phyloP scores from a whole-genome alignment of 2,797 vertebrate genomes.

The Chaenodraco wilsoni region DNA sequence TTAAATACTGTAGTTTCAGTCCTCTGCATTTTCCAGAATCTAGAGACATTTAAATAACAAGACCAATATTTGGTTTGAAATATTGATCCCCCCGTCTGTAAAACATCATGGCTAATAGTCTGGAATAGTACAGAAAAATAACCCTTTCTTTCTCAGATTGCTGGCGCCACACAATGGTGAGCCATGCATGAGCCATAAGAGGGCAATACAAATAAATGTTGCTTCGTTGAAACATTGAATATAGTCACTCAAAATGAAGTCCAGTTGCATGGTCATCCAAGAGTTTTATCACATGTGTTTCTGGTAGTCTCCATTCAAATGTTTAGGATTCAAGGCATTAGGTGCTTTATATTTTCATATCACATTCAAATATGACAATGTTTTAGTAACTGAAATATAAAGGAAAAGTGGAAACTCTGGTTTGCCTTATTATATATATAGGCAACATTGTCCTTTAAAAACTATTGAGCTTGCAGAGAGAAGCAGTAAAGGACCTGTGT shows the following conservation, averaged over 20 bases:
- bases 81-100: neutral
- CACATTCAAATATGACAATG: neutral
- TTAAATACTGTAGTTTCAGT: neutral
- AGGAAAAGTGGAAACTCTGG: neutral
- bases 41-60: neutral
- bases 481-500: neutral
- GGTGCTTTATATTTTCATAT: neutral
- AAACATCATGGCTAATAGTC: neutral
- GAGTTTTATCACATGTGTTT: neutral
- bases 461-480: neutral
- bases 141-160: no score
- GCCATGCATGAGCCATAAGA: neutral
- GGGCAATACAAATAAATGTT: neutral
- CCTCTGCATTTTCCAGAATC: neutral
- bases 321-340: no score
- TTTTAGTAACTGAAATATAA: neutral
- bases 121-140: neutral
- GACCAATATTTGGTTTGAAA: neutral
- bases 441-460: slow-evolving; percentile 1
- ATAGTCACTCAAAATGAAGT: neutral
- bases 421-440: neutral
- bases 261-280: neutral
- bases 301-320: neutral
- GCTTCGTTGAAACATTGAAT: neutral
- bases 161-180: neutral